Conservation (phyloP, 2,888 invertebrate genomes). For the Acanthococcus lagerstroemiae region DNA sequence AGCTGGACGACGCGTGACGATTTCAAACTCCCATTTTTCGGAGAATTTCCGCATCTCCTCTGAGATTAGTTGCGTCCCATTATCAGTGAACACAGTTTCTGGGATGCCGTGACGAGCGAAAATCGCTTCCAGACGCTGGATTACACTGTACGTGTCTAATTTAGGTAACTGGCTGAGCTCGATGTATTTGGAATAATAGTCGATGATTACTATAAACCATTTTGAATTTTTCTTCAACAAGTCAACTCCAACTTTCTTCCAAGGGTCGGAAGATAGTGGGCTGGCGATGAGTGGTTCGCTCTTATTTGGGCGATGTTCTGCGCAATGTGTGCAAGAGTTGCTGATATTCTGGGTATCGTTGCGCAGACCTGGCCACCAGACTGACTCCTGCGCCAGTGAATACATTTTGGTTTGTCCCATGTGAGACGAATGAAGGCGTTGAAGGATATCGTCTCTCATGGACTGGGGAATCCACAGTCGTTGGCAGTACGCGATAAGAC, state of each 20-base stretch:
- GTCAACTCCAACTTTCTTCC: conserved; percentile 9
- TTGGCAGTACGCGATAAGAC: conserved; percentile 5
- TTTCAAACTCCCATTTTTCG: not conserved
- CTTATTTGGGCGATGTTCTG: not conserved
- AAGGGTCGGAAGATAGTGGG: not conserved
- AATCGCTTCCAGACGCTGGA: not conserved
- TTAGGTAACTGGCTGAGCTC: not conserved
- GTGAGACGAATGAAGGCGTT: conserved; percentile 11
- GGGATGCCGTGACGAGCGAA: not conserved
- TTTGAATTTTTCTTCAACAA: not conserved
- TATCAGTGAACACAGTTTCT: not conserved
- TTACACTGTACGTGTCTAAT: not conserved
- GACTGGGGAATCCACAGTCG: not conserved
- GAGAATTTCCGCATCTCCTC: not conserved
- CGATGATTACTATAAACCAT: not conserved
- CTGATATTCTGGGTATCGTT: conserved; percentile 2
- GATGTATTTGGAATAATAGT: no score
- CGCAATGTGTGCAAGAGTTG: not conserved
- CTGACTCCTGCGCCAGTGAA: not conserved
- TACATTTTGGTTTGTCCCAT: conserved; percentile 12
- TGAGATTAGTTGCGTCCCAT: not conserved
- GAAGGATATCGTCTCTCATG: conserved; percentile 6
- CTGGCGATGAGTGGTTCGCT: not conserved
- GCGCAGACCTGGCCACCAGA: conserved; percentile 13
- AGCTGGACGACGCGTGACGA: not conserved